phyloP scores from a whole-genome alignment of 1,140 invertebrate species.

The Venturia canescens region DNA sequence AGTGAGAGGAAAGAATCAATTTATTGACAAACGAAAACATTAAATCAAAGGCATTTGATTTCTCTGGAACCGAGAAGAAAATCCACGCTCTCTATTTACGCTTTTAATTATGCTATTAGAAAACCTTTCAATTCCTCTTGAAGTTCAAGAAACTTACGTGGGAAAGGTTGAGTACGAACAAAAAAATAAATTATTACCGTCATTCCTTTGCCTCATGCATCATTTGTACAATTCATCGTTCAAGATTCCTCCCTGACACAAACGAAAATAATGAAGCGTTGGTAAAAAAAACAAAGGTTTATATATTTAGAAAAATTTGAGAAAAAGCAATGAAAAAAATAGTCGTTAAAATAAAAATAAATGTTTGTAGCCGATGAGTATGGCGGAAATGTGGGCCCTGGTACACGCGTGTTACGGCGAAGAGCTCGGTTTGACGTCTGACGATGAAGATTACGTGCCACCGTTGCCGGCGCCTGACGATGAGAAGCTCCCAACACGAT shows the following conservation, averaged over 20 bases:
- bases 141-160: no score
- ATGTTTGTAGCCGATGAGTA: constrained; percentile 84
- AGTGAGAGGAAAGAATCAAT: background rate
- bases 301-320: background rate
- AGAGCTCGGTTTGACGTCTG: constrained; percentile 93
- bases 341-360: constrained; percentile 3
- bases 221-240: constrained; percentile 1
- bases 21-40: background rate
- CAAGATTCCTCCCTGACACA: background rate
- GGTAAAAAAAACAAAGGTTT: constrained; percentile 15
- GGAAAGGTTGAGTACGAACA: no score
- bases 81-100: no score
- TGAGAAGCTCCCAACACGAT: constrained; percentile 76
- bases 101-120: no score
- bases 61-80: no score
- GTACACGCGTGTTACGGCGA: constrained; percentile 95
- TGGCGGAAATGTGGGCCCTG: constrained; percentile 92
- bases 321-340: background rate
- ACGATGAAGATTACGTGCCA: constrained; percentile 92
- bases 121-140: no score
- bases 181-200: no score
- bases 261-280: background rate
- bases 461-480: constrained; percentile 76
- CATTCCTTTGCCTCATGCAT: constrained; percentile 5
- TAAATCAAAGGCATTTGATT: no score